A percentile compares a stretch with the other conserved stretches of the same genome.
Conservation (phyloP, 2,797 vertebrate species). For the Anguilla anguilla region DNA sequence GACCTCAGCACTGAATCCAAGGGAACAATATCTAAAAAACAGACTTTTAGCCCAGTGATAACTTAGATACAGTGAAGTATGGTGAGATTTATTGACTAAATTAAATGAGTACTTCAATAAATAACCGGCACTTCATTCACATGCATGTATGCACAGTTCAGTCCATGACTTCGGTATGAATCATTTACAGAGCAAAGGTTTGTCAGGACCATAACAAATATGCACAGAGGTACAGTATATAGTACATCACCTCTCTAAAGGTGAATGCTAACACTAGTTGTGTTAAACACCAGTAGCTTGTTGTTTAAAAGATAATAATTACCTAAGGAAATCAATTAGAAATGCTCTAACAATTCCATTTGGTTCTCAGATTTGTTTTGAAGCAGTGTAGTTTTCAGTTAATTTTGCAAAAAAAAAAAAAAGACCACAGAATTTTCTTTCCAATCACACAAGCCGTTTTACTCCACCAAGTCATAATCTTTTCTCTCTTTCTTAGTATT, state of each 20-base stretch:
- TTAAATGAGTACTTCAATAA: background rate
- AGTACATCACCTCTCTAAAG: background rate
- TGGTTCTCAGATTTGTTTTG: background rate
- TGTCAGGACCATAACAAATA: background rate
- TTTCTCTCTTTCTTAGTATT: background rate
- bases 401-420: background rate
- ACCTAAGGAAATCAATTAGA: background rate
- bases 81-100: background rate
- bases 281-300: background rate
- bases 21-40: slow-evolving; percentile 35
- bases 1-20: slow-evolving; percentile 41
- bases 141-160: background rate
- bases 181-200: background rate
- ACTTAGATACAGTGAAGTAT: background rate
- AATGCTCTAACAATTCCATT: background rate
- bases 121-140: background rate
- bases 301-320: background rate
- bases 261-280: background rate
- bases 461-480: background rate
- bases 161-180: background rate
- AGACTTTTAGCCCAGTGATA: slow-evolving; percentile 29
- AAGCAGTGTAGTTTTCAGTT: background rate
- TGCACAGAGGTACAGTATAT: background rate
- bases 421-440: background rate
- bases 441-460: background rate